Conservation (phyloP, 2,888 invertebrate genomes). For the Azorinus chamasolen region DNA sequence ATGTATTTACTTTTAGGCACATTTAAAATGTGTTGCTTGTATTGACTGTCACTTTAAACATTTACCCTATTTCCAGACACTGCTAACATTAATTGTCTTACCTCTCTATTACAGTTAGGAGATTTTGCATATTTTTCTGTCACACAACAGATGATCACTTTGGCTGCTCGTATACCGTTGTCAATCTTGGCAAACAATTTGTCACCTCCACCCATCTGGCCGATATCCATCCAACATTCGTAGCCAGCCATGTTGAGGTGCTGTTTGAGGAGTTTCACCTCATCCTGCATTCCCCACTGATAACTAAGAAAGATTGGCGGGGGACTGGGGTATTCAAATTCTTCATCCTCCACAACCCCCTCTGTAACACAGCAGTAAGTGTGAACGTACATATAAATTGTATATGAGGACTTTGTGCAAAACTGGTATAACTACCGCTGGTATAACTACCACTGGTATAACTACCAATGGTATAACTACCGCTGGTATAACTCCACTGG, state of each 20-base stretch:
- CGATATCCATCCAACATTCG: conserved; percentile 85
- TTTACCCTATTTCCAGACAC: too few species aligned
- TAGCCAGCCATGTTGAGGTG: conserved; percentile 84
- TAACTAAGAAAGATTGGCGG: conserved; percentile 72
- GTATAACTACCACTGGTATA: too few species aligned
- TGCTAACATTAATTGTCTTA: too few species aligned
- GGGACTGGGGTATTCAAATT: conserved; percentile 67
- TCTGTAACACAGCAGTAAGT: conserved; percentile 51
- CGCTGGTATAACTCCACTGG: too few species aligned
- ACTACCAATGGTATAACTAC: too few species aligned
- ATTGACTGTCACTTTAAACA: too few species aligned
- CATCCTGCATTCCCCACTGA: conserved; percentile 84
- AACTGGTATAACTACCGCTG: too few species aligned
- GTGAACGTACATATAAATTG: too few species aligned
- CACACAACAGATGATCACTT: conserved; percentile 67
- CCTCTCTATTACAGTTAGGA: conserved; percentile 85
- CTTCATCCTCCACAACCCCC: conserved; percentile 70
- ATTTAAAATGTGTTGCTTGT: too few species aligned
- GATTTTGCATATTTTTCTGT: conserved; percentile 84
- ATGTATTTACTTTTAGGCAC: too few species aligned
- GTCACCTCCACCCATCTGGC: conserved; percentile 86
- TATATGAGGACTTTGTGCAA: too few species aligned
- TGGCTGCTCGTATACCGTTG: conserved; percentile 79
- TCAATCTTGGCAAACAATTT: conserved; percentile 85
- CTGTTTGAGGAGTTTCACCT: conserved; percentile 81